Percentiles rank a stretch among this genome's conserved stretches.
These are phyloP conservation scores for Pardosa pseudoannulata DNA, from an alignment of 2,888 invertebrate species.

Conservation along the genomic window DNA sequence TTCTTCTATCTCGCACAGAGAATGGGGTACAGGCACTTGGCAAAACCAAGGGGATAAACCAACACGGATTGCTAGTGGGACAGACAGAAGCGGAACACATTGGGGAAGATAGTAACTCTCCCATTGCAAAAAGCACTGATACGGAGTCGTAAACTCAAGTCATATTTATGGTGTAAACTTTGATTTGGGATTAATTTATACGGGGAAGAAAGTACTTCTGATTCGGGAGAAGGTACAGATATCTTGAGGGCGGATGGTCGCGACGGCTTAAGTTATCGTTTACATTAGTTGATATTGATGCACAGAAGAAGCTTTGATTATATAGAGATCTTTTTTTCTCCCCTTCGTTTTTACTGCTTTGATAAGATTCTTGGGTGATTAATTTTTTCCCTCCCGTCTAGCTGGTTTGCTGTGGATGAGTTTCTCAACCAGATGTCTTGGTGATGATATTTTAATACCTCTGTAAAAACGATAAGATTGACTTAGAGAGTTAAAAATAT, in stretches of 20 bases:
- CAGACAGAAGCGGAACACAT: conserved; percentile 35
- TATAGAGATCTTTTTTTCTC: neutral
- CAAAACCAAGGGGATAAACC: conserved; percentile 14
- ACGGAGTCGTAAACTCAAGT: conserved; percentile 52
- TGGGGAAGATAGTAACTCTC: conserved; percentile 52
- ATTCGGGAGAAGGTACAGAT: conserved; percentile 30
- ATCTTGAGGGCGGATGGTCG: neutral
- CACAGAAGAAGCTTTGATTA: conserved; percentile 23
- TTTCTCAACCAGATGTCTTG: neutral
- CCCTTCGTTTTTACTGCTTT: neutral
- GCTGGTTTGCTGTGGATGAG: neutral
- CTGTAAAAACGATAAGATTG: neutral
- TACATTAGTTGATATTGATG: conserved; percentile 30
- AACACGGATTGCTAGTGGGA: neutral
- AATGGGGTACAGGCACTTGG: conserved; percentile 34
- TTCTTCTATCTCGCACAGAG: conserved; percentile 33
- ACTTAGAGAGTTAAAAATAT: neutral
- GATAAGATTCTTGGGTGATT: neutral
- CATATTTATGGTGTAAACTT: conserved; percentile 71
- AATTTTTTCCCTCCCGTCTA: neutral
- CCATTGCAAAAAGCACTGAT: conserved; percentile 51
- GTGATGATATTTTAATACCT: conserved; percentile 4
- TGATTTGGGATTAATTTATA: conserved; percentile 66
- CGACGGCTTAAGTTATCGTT: conserved; percentile 12
- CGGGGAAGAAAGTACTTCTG: conserved; percentile 1